A percentile compares a stretch with the other conserved stretches of the same genome.
phyloP scores from a whole-genome alignment of 2,888 invertebrate genomes.

The Drosophila anceps region DNA sequence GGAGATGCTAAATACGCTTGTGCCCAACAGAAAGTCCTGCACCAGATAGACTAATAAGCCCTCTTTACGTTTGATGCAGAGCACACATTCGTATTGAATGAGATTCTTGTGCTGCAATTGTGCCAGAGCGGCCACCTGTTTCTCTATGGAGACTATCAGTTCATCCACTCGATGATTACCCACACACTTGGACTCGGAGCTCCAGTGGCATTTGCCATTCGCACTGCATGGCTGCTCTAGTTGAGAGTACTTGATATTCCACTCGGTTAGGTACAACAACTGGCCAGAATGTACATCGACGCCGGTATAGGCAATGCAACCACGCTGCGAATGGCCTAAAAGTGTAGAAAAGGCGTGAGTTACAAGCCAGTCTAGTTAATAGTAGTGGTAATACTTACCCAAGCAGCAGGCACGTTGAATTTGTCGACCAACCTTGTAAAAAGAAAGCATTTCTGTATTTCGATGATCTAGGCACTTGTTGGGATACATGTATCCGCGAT shows the following conservation, averaged over 20 bases:
- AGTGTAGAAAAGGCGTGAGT: conserved; percentile 24
- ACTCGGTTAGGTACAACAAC: conserved; percentile 90
- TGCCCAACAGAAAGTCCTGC: conserved; percentile 88
- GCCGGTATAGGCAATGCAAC: conserved; percentile 91
- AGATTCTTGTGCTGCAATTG: conserved; percentile 90
- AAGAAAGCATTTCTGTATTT: conserved; percentile 87
- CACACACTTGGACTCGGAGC: conserved; percentile 78
- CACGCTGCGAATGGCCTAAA: conserved; percentile 89
- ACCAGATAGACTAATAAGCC: conserved; percentile 89
- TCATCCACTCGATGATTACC: conserved; percentile 84
- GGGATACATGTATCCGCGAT: conserved; percentile 80
- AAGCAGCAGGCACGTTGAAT: conserved; percentile 92
- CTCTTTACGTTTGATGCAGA: conserved; percentile 88
- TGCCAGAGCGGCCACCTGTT: conserved; percentile 90
- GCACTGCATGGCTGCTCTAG: conserved; percentile 82
- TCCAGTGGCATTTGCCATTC: conserved; percentile 83
- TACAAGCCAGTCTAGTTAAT: too few relatives aligned
- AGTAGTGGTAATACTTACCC: conserved; percentile 74
- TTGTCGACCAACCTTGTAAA: conserved; percentile 87
- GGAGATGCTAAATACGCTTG: conserved; percentile 84
- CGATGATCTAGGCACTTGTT: conserved; percentile 86
- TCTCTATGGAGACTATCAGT: conserved; percentile 87
- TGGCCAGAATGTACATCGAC: conserved; percentile 91
- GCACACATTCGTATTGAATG: conserved; percentile 91
- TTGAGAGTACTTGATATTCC: conserved; percentile 87